These are phyloP conservation scores for Bos indicus DNA, from an alignment of 2,113 vertebrate genomes.

Conservation along the genomic window DNA sequence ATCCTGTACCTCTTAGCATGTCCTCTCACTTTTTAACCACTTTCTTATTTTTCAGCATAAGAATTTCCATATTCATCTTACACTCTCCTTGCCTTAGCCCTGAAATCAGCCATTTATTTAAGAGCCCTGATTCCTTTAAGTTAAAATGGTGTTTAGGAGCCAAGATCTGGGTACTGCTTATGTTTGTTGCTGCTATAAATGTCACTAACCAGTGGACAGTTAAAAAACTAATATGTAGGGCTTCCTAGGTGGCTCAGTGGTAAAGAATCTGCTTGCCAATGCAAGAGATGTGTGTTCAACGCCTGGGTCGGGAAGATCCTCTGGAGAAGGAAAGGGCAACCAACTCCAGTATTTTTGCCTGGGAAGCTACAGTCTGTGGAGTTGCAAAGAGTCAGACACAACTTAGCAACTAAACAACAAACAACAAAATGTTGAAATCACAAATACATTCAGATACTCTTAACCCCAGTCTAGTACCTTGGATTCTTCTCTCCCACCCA, in stretches of 20 bases:
- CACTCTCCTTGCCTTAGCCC: neutral
- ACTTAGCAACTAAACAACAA: neutral
- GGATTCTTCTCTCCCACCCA: neutral
- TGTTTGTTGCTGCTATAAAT: neutral
- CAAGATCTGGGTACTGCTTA: neutral
- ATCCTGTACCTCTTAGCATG: neutral
- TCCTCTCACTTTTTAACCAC: neutral
- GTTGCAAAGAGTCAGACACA: neutral
- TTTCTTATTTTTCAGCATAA: neutral
- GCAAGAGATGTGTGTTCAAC: neutral
- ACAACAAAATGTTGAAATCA: neutral
- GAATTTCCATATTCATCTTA: neutral
- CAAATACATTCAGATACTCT: neutral
- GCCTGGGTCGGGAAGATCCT: neutral
- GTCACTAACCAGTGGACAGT: neutral
- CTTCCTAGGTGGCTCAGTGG: neutral
- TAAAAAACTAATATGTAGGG: neutral
- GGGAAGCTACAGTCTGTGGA: neutral
- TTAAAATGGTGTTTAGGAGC: neutral
- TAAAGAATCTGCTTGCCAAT: neutral
- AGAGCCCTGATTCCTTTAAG: neutral
- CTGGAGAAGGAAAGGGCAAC: neutral
- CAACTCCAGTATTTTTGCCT: neutral
- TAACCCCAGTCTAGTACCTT: neutral
- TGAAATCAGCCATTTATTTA: neutral